Percentiles rank a stretch among this genome's conserved stretches.
These are phyloP conservation scores for Drosophila infuscata DNA, from an alignment of 2,888 invertebrate species.

Conservation along the genomic window DNA sequence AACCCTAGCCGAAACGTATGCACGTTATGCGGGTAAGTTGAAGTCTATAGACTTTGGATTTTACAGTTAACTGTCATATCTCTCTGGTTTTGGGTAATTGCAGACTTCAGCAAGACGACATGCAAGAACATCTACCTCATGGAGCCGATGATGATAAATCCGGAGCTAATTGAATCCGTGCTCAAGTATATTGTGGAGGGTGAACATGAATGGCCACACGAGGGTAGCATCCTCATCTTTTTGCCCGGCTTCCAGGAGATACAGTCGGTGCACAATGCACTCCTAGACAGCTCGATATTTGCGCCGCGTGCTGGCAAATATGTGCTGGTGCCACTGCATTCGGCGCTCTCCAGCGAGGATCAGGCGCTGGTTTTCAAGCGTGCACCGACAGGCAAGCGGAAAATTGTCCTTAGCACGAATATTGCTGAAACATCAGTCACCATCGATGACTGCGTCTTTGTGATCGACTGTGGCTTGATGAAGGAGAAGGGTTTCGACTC, in stretches of 20 bases:
- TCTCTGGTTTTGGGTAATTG: not conserved
- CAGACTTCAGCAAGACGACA: slow-evolving; percentile 87
- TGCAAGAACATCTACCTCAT: slow-evolving; percentile 91
- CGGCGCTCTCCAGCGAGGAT: slow-evolving; percentile 93
- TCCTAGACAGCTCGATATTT: slow-evolving; percentile 88
- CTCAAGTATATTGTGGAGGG: slow-evolving; percentile 90
- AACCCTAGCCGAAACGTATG: slow-evolving; percentile 88
- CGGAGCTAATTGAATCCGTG: slow-evolving; percentile 90
- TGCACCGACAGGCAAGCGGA: slow-evolving; percentile 90
- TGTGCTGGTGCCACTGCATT: slow-evolving; percentile 93
- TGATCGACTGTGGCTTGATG: slow-evolving; percentile 96
- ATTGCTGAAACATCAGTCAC: slow-evolving; percentile 98
- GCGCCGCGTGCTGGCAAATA: slow-evolving; percentile 87
- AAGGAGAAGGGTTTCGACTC: slow-evolving; percentile 91
- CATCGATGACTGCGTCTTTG: slow-evolving; percentile 97
- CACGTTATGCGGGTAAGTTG: slow-evolving; percentile 87
- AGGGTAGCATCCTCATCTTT: slow-evolving; percentile 92
- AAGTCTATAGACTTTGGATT: not conserved
- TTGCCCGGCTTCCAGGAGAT: slow-evolving; percentile 93
- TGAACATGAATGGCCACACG: slow-evolving; percentile 86
- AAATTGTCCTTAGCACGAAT: slow-evolving; percentile 96
- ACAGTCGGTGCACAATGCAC: slow-evolving; percentile 89
- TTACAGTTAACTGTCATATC: not conserved
- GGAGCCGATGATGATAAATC: slow-evolving; percentile 92
- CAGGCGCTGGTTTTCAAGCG: slow-evolving; percentile 91